Base-by-base conservation (phyloP, 1,140 invertebrate genomes). In the Epicauta chinensis region DNA sequence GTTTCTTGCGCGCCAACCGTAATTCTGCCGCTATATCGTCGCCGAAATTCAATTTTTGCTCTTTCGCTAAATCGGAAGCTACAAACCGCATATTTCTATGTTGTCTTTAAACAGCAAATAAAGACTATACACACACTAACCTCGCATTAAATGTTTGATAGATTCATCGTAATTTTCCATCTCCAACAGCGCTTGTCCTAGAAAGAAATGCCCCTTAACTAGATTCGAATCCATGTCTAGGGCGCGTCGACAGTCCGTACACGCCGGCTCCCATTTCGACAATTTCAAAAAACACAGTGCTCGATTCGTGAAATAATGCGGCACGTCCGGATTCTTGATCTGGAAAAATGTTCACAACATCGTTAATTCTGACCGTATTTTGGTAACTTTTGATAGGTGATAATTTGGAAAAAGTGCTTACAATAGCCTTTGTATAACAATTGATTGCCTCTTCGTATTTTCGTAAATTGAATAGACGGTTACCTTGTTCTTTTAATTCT, bases 131-230 rank as follows among this genome's bases (percentile, higher is more conserved):
- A n/a, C n/a, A n/a, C n/a, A n/a, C n/a, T 38, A 74, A 92, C 90
- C 90, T 81, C 91, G 83, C 67, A 93, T 92, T 49, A 98, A 77
- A 77, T 96, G 91, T 72, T 93, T 93, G 32, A 98, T 92, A 3
- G 94, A 85, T 74, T 98, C 94, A 75, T 98, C 95, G 69, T 86
- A 90, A 36, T 81, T 79, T 61, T 91, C 89, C 53, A 88, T 72
- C 75, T 97, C 94, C 9, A 77, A 68, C 0, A 96, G 73, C 12
- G 91, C 91, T 66, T 95, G 86, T 13, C 96, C 95, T 39, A 97
- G 71, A 65, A 98, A 98, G 71, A 97, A 97, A 65, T 98, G 94
- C 2, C 90, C 94, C 68, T 98, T 98, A 2, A 98, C 86, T 49
- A 91, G 75, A 66, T 83, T 87, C 0, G 81, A 80, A 69, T 95